Evolutionary conservation across 2,113 vertebrate species (phyloP).

Genomic region (Neotoma lepida): DNA sequence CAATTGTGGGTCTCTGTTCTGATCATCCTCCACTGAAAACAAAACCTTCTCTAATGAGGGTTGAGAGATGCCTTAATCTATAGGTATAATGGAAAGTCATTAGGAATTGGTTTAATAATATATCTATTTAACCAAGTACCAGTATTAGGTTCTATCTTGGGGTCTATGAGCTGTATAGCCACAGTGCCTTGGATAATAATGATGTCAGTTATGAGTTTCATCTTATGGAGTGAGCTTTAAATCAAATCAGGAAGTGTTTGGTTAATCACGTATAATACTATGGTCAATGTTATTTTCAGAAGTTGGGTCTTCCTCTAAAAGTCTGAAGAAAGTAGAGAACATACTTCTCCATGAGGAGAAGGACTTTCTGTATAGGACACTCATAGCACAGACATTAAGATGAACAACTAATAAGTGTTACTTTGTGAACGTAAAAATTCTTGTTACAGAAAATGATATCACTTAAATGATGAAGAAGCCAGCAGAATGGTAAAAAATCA

Average conservation of each 20-base stretch:
- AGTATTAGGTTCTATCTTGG: too few species aligned
- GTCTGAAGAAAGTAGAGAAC: neutral
- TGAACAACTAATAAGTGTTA: neutral
- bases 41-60: neutral
- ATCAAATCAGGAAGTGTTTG: neutral
- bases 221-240: neutral
- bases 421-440: neutral
- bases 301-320: neutral
- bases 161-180: too few species aligned
- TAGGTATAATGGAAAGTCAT: neutral
- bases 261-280: neutral
- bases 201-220: neutral
- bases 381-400: neutral
- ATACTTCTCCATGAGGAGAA: neutral
- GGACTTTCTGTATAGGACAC: neutral
- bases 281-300: neutral
- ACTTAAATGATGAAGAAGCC: neutral
- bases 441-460: neutral
- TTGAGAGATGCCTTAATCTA: neutral
- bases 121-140: neutral
- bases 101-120: neutral
- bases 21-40: neutral
- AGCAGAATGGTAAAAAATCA: neutral
- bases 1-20: neutral
- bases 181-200: neutral